Conservation (phyloP, 64 coral and sea anemone species). For the Catalaphyllia jardinei region DNA sequence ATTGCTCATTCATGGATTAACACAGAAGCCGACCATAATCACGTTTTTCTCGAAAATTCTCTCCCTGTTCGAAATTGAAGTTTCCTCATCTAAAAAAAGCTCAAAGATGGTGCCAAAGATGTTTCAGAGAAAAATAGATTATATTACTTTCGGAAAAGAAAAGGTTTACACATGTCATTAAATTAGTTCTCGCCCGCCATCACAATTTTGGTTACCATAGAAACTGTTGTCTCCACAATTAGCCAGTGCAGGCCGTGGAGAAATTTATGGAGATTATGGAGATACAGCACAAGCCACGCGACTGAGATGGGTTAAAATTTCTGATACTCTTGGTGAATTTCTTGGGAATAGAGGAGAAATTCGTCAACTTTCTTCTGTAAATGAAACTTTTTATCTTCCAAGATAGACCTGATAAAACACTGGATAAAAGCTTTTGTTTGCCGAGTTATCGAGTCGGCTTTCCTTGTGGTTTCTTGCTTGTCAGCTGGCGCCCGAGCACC, state of each 20-base stretch:
- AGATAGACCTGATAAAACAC: not conserved
- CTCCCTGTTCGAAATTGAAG: not conserved
- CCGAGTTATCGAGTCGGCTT: not conserved
- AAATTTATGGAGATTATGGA: not conserved
- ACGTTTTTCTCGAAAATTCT: not conserved
- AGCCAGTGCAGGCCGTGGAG: not conserved
- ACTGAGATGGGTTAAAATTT: not conserved
- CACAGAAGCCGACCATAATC: not conserved
- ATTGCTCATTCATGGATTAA: slow-evolving; percentile 15
- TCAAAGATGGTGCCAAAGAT: not conserved
- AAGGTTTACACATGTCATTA: not conserved
- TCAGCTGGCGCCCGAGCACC: not conserved
- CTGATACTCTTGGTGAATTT: not conserved
- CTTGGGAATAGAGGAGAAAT: not conserved
- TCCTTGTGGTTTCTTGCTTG: not conserved
- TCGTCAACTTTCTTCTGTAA: not conserved
- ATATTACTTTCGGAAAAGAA: not conserved
- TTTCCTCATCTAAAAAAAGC: not conserved
- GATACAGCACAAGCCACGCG: not conserved
- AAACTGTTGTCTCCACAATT: not conserved
- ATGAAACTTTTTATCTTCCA: not conserved
- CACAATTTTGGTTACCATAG: not conserved
- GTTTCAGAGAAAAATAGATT: not conserved
- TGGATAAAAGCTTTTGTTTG: not conserved
- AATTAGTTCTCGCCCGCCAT: not conserved